phyloP scores from a whole-genome alignment of 1,140 invertebrate species.

The Schlechtendalia chinensis region DNA sequence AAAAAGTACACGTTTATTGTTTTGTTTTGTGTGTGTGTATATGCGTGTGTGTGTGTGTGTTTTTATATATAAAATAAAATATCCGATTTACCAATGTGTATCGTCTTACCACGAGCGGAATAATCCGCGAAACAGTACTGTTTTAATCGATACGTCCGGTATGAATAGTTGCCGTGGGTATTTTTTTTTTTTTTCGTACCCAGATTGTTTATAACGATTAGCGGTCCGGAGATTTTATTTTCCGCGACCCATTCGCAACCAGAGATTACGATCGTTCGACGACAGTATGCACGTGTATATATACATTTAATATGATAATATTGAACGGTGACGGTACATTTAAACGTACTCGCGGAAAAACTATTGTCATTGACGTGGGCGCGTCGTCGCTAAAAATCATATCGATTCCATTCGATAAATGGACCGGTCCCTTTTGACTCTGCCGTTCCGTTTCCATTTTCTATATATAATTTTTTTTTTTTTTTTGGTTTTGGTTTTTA shows the following conservation, averaged over 20 bases:
- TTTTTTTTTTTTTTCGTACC: not conserved
- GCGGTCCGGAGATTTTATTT: not conserved
- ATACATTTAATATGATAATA: slow-evolving; percentile 8
- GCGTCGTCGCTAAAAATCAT: slow-evolving; percentile 24
- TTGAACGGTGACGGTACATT: slow-evolving; percentile 2
- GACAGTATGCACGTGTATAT: not conserved
- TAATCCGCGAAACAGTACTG: slow-evolving; percentile 33
- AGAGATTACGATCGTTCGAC: slow-evolving; percentile 20
- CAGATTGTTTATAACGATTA: slow-evolving; percentile 29
- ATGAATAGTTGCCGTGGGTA: slow-evolving; percentile 31
- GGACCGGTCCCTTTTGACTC: slow-evolving; percentile 20
- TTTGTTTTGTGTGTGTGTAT: no score
- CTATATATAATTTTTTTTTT: not conserved
- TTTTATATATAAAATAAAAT: slow-evolving; percentile 41
- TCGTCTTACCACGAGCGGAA: slow-evolving; percentile 28
- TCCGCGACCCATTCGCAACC: slow-evolving; percentile 7
- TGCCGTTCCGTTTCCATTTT: slow-evolving; percentile 30
- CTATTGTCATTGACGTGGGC: slow-evolving; percentile 21
- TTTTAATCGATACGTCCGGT: slow-evolving; percentile 50
- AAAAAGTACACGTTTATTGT: slow-evolving; percentile 48
- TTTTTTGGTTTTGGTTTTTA: not conserved
- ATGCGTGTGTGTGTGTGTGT: no score
- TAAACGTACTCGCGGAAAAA: not conserved
- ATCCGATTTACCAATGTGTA: slow-evolving; percentile 43
- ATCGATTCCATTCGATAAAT: slow-evolving; percentile 27